Evolutionary conservation across 2,888 invertebrate species (phyloP).

Genomic region (Ornithoptera alexandrae): DNA sequence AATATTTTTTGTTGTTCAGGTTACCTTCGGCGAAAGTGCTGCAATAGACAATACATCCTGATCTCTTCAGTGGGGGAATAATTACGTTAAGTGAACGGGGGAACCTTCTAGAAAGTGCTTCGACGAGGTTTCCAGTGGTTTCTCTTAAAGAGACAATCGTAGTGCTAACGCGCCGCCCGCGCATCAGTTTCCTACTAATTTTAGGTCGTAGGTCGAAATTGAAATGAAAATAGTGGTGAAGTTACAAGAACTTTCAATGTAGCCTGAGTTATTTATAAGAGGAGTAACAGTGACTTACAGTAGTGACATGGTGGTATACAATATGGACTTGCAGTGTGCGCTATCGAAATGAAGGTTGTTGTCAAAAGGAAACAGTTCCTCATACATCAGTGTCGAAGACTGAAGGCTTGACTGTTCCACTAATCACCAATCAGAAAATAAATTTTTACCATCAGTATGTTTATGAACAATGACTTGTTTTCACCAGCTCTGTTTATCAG

Average conservation of each 20-base stretch:
- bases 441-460: background rate
- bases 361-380: background rate
- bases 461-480: background rate
- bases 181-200: slow-evolving; percentile 66
- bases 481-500: no score
- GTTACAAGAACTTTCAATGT: background rate
- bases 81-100: slow-evolving; percentile 35
- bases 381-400: background rate
- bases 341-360: background rate
- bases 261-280: background rate
- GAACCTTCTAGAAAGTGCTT: slow-evolving; percentile 74
- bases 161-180: slow-evolving; percentile 41
- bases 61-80: slow-evolving; percentile 38
- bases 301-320: background rate
- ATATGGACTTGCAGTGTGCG: background rate
- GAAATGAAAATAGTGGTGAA: background rate
- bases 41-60: slow-evolving; percentile 40
- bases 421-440: background rate
- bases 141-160: slow-evolving; percentile 31
- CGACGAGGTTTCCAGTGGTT: slow-evolving; percentile 52
- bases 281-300: background rate
- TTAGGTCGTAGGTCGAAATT: slow-evolving; percentile 45
- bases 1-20: background rate
- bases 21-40: slow-evolving; percentile 41
- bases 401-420: background rate